Percentiles rank a stretch among this genome's conserved stretches.
Evolutionary conservation across 2,797 vertebrate genomes (phyloP).

Genomic region (Enteromius unitaeniatus): DNA sequence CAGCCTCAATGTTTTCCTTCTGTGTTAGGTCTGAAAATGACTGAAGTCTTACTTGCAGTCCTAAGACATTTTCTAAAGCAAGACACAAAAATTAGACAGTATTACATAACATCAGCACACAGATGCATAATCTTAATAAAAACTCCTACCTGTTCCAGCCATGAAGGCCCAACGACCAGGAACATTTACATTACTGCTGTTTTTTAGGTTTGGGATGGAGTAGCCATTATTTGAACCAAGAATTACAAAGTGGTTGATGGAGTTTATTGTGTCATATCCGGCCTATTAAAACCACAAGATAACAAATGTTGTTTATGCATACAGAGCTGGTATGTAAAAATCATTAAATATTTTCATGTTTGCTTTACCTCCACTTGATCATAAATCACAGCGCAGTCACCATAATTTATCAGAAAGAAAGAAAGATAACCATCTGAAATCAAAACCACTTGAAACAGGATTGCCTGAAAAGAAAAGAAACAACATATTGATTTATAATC

Average conservation of each 20-base stretch:
- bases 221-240: not conserved
- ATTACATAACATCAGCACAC: not conserved
- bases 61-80: not conserved
- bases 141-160: not conserved
- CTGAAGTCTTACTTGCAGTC: not conserved
- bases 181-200: conserved; percentile 13
- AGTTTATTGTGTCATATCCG: conserved; percentile 30
- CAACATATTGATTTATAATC: too few relatives aligned
- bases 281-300: conserved; percentile 2
- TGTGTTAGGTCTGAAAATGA: conserved; percentile 5
- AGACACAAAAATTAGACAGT: not conserved
- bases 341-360: not conserved
- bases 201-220: not conserved
- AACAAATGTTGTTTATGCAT: not conserved
- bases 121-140: not conserved
- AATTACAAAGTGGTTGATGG: not conserved
- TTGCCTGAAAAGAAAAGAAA: not conserved
- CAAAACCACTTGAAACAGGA: conserved; percentile 7
- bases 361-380: not conserved
- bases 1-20: not conserved
- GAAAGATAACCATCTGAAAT: not conserved
- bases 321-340: not conserved
- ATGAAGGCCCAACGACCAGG: conserved; percentile 27
- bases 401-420: conserved; percentile 33
- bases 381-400: not conserved